Evolutionary conservation across 2,888 invertebrate genomes (phyloP), one percentile per base, ranked within the genome.

Genomic region (Conistra vaccinii): DNA sequence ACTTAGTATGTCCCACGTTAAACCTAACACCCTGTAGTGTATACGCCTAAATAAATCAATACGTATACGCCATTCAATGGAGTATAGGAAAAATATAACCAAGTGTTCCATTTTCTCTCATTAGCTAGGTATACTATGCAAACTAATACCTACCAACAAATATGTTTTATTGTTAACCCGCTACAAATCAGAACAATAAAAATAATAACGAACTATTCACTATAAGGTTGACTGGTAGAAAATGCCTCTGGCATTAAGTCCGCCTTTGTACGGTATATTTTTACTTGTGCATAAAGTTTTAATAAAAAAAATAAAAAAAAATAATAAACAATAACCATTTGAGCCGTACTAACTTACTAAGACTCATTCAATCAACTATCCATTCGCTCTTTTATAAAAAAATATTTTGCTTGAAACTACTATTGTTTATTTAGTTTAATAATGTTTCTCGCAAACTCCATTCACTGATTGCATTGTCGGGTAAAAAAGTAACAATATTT

Each of bases 391-490:
- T 42, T 32, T 3, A 29, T 10, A 45, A 32, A 32, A 53, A 32
- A 53, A 29, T n/a, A 23, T 42, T 69, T 32, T n/a, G 10, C 9
- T 6, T 23, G 10, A 6, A 39, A 39, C 10, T 17, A 29, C 48
- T 45, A 39, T 71, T 65, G 65, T 82, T 70, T 32, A 20, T 17
- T 51, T 29, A 23, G 45, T 61, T 60, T 12, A 63, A n/a, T 63
- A 69, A 57, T 70, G 14, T 63, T 26, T 60, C 48, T 68, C 9
- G 7, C 26, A 65, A 73, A 57, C 20, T 71, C 14, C 35, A 65
- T 79, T 73, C 26, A 42, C 3, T 32, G 23, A 32, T 65, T 48
- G 26, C 23, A 55, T 66, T 55, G 60, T 80, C 10, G 45, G 32
- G 26, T 51, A 17, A 55, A 39, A 51, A 74, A 23, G 35, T 20